Evolutionary conservation across 2,888 invertebrate genomes (phyloP), one percentile per base, ranked within the genome.

Genomic region (Eledona agricola): DNA sequence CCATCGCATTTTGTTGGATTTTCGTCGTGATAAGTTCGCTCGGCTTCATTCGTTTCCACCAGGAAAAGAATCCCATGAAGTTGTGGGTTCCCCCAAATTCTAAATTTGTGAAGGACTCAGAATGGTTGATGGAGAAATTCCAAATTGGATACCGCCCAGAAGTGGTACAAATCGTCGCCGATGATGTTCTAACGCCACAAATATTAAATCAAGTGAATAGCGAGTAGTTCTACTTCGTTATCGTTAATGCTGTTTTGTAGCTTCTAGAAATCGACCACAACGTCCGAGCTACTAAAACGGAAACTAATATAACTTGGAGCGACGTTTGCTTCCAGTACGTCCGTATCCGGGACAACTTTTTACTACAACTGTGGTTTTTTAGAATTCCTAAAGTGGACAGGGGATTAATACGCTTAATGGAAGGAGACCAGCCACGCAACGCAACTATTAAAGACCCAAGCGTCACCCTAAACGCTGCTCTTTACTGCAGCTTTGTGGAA

Each of bases 31-130:
- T 85, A 7, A 85, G 86, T 66, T 77, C 81, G 42, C 69, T 81
- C 51, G 89, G 89, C 19, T 77, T 88, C 37, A 67, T 84, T 12
- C 78, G 79, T 62, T 89, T 89, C 73, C 80, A 83, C 53, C 84
- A 86, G 71, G 89, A 90, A 75, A 88, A 85, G 67, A 85, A 88
- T 74, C 89, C 89, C 0, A 74, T 89, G 65, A 86, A 85, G 65
- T 74, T 90, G 59, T 90, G 90, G 90, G 85, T 89, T 11, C 88
- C 89, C 5, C 83, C 83, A 25, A 81, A 87, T 25, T 88, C 88
- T 0, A 82, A 85, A 53, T 90, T 88, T 69, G 80, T 82, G 23
- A 72, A 75, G 58, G 86, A 89, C 62, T 86, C 89, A 2, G 82
- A 88, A 64, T 89, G 89, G 88, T 79, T 88, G 50, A 82, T 87